Evolutionary conservation across 92 coral and sea anemone genomes (phyloP), one percentile per base, ranked within the genome.

Genomic region (Zoanthus sansibaricus): DNA sequence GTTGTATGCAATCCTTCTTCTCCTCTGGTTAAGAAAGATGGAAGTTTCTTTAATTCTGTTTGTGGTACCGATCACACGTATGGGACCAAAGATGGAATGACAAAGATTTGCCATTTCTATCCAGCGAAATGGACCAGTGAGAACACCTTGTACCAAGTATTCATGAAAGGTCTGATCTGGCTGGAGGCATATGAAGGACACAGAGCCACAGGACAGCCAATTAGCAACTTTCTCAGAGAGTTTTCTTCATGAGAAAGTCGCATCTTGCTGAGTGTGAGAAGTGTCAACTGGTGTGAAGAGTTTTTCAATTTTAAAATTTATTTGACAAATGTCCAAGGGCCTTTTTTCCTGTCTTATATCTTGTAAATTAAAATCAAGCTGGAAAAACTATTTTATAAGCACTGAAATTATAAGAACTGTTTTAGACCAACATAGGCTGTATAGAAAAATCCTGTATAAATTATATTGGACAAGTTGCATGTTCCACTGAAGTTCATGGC

Each of bases 161-260:
- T 88, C 18, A 72, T 88, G 37, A 88, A 88, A 58, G 91, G 91
- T 73, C 47, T 72, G 0, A 54, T 88, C 32, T 88, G 91, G 91
- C 20, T 88, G 30, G 91, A 88, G n/a, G 91, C 91, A 0, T 88
- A 82, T 30, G 91, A 88, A 31, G 91, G 82, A 9, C 91, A 88
- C 58, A 78, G 55, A 30, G 70, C 52, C 13, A 58, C 82, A 6
- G 91, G 87, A 9, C 66, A 82, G 16, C 71, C 77, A 3, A 61
- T 88, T 45, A 79, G 75, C n/a, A 48, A 16, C 49, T 82, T 72
- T 33, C 61, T 88, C 5, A 75, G 68, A 62, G 86, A 80, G 16
- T 62, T n/a, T 49, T 49, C 55, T 7, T 11, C 10, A 49, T 7
- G 7, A 49, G 10, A 49, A 49, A 49, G 1, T 37, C 42, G 42